These are phyloP conservation scores for Atrichornis clamosus DNA, from an alignment of 2,113 vertebrate species.

Conservation along the genomic window DNA sequence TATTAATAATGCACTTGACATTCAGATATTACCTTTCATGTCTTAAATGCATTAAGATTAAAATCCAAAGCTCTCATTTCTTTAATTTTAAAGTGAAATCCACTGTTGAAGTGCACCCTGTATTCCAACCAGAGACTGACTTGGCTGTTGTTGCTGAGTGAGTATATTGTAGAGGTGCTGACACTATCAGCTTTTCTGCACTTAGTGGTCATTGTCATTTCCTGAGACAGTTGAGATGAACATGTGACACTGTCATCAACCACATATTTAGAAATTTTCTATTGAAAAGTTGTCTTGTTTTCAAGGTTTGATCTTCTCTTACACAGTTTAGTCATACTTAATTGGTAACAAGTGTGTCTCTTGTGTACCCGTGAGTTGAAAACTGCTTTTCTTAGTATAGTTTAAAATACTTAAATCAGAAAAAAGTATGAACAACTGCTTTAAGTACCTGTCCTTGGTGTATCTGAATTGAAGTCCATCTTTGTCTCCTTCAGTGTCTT, in stretches of 20 bases:
- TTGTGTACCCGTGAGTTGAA: not conserved
- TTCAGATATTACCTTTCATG: not conserved
- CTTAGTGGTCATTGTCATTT: not conserved
- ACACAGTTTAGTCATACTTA: not conserved
- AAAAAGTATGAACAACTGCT: not conserved
- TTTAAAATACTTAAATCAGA: not conserved
- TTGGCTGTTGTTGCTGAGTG: not conserved
- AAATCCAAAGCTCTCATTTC: not conserved
- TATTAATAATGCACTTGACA: not conserved
- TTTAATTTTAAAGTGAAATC: not conserved
- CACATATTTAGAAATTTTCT: not conserved
- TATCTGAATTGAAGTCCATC: not conserved
- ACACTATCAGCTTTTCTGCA: not conserved
- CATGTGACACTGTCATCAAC: not conserved
- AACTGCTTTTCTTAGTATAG: not conserved
- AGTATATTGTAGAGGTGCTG: not conserved
- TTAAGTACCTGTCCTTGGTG: not conserved
- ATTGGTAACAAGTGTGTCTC: not conserved
- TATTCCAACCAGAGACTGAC: not conserved
- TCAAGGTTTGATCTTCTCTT: not conserved
- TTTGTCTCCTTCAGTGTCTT: slow-evolving; percentile 80
- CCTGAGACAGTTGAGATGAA: not conserved
- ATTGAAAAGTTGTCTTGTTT: not conserved
- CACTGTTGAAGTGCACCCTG: not conserved
- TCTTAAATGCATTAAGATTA: not conserved